These are phyloP conservation scores for Micromys minutus DNA, from an alignment of 2,113 vertebrate genomes.

Conservation along the genomic window DNA sequence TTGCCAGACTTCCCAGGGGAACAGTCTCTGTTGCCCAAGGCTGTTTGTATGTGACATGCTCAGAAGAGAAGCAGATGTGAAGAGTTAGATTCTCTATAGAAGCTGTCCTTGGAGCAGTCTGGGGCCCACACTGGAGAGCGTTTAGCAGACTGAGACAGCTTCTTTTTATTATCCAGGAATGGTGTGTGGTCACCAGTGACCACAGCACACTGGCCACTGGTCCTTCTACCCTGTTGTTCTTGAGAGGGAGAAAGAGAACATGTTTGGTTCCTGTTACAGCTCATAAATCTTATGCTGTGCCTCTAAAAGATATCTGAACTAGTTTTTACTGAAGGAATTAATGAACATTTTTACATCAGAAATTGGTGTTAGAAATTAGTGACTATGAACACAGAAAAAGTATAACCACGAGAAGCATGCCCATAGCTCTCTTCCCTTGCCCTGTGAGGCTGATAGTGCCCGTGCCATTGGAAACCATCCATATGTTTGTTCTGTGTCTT, in stretches of 20 bases:
- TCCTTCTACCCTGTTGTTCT: neutral
- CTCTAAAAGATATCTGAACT: neutral
- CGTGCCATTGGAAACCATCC: neutral
- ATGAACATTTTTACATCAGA: neutral
- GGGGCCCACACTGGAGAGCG: neutral
- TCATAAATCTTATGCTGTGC: neutral
- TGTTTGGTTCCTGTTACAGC: neutral
- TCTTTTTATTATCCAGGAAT: neutral
- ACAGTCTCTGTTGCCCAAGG: neutral
- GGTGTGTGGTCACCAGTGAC: neutral
- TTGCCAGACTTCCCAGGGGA: fast-evolving
- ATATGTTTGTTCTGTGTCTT: neutral
- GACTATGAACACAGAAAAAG: neutral
- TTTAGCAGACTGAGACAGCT: fast-evolving
- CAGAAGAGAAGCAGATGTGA: neutral
- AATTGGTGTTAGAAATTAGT: neutral
- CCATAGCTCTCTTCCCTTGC: neutral
- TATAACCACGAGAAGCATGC: fast-evolving
- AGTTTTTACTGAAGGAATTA: neutral
- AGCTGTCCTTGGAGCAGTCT: no score
- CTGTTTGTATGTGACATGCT: no score
- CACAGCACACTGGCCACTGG: no score
- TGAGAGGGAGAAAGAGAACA: neutral
- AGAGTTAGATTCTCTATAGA: neutral
- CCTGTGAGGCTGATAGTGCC: neutral